These are phyloP conservation scores for Lophius piscatorius DNA, from an alignment of 2,113 vertebrate genomes.

Conservation along the genomic window DNA sequence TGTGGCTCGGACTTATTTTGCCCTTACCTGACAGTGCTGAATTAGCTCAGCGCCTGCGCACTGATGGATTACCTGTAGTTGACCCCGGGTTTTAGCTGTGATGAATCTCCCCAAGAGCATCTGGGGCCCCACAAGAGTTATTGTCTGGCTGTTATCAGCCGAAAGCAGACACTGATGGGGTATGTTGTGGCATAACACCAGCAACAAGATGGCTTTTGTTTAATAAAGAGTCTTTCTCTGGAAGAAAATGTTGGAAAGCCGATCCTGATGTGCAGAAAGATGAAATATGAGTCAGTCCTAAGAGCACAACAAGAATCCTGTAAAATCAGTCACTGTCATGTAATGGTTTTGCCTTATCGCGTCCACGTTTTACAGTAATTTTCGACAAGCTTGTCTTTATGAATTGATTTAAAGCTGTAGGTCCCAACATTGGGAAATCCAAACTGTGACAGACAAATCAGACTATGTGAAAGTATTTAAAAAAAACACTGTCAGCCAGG, in stretches of 20 bases:
- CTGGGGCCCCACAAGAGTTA: constrained; percentile 89
- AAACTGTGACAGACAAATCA: no score
- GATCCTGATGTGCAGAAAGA: neutral
- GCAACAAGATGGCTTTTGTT: constrained; percentile 77
- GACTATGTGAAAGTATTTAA: no score
- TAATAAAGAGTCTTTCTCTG: constrained; percentile 54
- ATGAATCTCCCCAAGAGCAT: constrained; percentile 96
- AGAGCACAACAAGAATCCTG: neutral
- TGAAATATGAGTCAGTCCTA: constrained; percentile 9
- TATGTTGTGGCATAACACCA: constrained; percentile 79
- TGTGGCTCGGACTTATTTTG: constrained; percentile 30
- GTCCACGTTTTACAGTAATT: neutral
- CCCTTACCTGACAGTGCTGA: constrained; percentile 73
- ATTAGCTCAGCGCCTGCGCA: constrained; percentile 84
- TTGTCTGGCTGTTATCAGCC: constrained; percentile 83
- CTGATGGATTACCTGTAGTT: constrained; percentile 93
- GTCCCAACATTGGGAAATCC: no score
- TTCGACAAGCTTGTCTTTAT: constrained; percentile 6
- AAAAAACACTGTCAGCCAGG: no score
- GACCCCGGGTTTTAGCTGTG: constrained; percentile 87
- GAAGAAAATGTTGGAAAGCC: constrained; percentile 9
- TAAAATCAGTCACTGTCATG: neutral
- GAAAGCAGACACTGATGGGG: constrained; percentile 87
- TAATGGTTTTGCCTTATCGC: constrained; percentile 14
- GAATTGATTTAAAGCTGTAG: no score